Base-by-base conservation (phyloP, 2,797 vertebrate species). In the Sciurus carolinensis region DNA sequence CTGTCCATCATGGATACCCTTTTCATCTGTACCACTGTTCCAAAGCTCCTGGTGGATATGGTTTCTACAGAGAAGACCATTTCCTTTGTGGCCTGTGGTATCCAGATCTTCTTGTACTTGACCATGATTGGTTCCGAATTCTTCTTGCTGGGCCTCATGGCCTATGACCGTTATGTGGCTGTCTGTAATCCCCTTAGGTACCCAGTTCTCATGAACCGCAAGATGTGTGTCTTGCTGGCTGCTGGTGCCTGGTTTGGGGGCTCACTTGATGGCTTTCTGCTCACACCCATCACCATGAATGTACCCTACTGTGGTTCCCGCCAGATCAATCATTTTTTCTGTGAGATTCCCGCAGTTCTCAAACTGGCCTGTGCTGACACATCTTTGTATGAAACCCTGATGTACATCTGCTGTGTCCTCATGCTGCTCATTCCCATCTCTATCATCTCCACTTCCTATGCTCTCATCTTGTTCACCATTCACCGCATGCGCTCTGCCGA, bases 151-250 rank as follows among this genome's bases (percentile, higher is more conserved):
- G 92, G 96, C 33, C 77, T 97, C 64, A 98, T 97, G 97, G 92
- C 98, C 7, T 98, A 96, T 69, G 97, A 98, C 57, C 59, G n/a
- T 39, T 98, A 95, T 0, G 73, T 97, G 90, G 98, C 97, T 7
- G 80, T 96, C 28, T 98, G 97, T 50, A 97, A 96, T 62, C 97
- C 96, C 3, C 93, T 97, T 4, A 42, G 93, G 42, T 97, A 98
- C 81, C 77, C 95, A 0, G 86, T 69, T 28, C 44, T 98, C 14
- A 98, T 98, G 95, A 95, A 95, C 79, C 64, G 2, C 44, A 97
- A 59, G n/a, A 72, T 89, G 33, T 97, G 96, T 52, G 54, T 97
- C 5, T 85, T 95, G 20, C 59, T 96, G 62, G 89, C 96, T 50
- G 47, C 79, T 30, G 36, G 88, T 6, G 95, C 97, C 76, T 97